These are phyloP conservation scores for Rhynchomys soricoides DNA, from an alignment of 2,113 vertebrate species.

Conservation along the genomic window DNA sequence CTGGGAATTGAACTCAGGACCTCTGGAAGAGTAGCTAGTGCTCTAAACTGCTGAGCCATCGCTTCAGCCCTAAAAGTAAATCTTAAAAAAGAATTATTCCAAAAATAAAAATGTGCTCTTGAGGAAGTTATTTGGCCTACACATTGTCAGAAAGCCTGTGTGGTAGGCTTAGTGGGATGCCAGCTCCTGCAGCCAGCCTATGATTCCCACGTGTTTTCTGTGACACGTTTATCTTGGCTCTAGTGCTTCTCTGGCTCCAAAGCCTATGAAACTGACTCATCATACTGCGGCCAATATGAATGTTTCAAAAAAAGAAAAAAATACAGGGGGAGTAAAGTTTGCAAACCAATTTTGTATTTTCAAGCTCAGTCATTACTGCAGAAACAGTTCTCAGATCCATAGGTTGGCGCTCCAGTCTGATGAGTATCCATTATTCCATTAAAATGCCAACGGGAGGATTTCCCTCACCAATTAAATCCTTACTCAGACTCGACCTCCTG, in stretches of 20 bases:
- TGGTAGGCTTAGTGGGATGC: neutral
- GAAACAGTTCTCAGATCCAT: neutral
- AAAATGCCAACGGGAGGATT: neutral
- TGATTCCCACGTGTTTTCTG: neutral
- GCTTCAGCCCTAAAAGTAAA: too few species aligned
- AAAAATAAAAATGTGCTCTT: neutral
- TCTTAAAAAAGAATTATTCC: neutral
- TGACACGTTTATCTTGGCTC: slow-evolving; percentile 6
- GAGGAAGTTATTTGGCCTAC: neutral
- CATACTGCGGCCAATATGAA: neutral
- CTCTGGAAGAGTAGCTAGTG: too few species aligned
- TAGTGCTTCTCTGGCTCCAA: neutral
- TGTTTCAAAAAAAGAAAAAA: neutral
- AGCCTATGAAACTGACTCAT: slow-evolving; percentile 7
- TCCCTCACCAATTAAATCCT: neutral
- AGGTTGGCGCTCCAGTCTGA: neutral
- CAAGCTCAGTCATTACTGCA: neutral
- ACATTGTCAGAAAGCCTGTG: neutral
- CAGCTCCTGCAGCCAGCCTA: neutral
- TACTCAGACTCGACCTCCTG: neutral
- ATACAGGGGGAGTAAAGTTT: neutral
- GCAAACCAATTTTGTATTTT: slow-evolving; percentile 24
- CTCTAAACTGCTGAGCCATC: too few species aligned
- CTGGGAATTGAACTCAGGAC: too few species aligned
- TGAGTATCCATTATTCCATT: neutral